Evolutionary conservation across 2,797 vertebrate species (phyloP).

Genomic region (Sylvilagus floridanus): DNA sequence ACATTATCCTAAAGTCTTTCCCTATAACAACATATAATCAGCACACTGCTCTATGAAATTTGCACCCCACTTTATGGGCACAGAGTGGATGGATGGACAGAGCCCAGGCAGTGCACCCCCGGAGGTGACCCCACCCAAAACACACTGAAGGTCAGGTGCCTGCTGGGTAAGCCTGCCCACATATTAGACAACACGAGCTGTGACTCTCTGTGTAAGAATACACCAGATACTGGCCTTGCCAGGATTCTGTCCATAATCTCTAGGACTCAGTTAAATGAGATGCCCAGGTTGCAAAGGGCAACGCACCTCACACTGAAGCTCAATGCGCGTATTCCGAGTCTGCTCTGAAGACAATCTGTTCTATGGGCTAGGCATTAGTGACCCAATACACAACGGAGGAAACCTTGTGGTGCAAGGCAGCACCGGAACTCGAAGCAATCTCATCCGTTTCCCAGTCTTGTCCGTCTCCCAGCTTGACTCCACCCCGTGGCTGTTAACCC

Average conservation of each 20-base stretch:
- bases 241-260: background rate
- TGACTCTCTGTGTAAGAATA: background rate
- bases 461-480: background rate
- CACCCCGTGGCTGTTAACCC: background rate
- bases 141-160: background rate
- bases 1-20: background rate
- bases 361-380: accelerated
- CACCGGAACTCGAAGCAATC: background rate
- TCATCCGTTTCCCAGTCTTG: background rate
- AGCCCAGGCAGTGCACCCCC: background rate
- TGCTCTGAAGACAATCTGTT: background rate
- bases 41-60: background rate
- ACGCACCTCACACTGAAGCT: background rate
- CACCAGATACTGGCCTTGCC: background rate
- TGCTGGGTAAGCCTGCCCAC: too few species aligned
- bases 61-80: background rate
- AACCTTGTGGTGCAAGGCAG: background rate
- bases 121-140: background rate
- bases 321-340: background rate
- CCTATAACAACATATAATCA: background rate
- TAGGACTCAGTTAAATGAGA: background rate
- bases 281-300: background rate
- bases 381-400: background rate
- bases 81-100: background rate
- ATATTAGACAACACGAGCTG: background rate